phyloP scores from a whole-genome alignment of 2,797 vertebrate genomes.

The Moxostoma hubbsi region DNA sequence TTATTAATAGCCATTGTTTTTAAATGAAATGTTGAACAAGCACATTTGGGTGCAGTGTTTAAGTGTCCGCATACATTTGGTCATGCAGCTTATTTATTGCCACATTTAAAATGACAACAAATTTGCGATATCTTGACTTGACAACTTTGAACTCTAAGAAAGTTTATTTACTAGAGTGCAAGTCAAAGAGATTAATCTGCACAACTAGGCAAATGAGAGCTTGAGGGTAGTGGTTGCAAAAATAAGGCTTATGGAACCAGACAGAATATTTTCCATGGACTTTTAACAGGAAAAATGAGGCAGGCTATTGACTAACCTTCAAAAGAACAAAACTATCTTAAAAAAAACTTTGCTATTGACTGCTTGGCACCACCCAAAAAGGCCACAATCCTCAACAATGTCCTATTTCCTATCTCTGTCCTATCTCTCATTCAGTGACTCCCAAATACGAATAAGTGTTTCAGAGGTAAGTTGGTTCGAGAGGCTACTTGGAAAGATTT shows the following conservation, averaged over 20 bases:
- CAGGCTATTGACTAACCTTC: constrained; percentile 57
- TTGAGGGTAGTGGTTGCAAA: constrained; percentile 20
- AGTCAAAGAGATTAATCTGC: constrained; percentile 12
- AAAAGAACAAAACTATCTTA: constrained; percentile 59
- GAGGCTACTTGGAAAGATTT: too few species aligned
- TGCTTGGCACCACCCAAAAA: constrained; percentile 43
- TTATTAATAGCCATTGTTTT: too few species aligned
- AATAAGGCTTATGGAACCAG: constrained; percentile 47
- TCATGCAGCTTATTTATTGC: neutral
- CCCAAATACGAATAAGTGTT: too few species aligned
- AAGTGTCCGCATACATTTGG: neutral
- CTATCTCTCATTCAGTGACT: constrained; percentile 34
- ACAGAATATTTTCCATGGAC: constrained; percentile 55
- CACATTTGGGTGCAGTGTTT: too few species aligned
- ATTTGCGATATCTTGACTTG: neutral
- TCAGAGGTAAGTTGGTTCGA: too few species aligned
- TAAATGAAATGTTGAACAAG: too few species aligned
- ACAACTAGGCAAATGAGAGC: constrained; percentile 12
- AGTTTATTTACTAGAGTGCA: constrained; percentile 1
- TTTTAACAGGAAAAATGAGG: constrained; percentile 51
- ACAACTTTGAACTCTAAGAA: constrained; percentile 11
- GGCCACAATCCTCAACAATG: constrained; percentile 27
- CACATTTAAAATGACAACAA: constrained; percentile 2
- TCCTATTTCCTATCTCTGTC: constrained; percentile 26
- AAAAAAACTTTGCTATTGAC: constrained; percentile 47